phyloP scores from a whole-genome alignment of 2,888 invertebrate species.

The Crematogaster levior region DNA sequence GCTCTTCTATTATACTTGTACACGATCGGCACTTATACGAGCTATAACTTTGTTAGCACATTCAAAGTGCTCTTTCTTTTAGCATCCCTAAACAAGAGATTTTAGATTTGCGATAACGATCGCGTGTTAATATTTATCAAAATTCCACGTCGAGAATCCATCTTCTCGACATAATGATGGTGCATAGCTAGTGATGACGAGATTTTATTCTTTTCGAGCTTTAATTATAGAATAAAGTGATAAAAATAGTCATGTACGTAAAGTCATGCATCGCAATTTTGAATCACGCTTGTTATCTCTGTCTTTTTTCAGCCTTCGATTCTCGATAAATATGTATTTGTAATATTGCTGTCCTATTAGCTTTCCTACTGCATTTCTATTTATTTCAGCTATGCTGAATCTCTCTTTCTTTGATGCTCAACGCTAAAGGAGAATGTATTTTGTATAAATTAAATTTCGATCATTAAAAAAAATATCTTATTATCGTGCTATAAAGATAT shows the following conservation, averaged over 20 bases:
- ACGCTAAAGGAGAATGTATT: not conserved
- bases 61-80: not conserved
- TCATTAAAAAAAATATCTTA: not conserved
- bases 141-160: not conserved
- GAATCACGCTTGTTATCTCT: slow-evolving; percentile 8
- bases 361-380: slow-evolving; percentile 1
- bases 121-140: slow-evolving; percentile 27
- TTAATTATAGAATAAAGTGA: not conserved
- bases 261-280: not conserved
- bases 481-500: not conserved
- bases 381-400: slow-evolving; percentile 10
- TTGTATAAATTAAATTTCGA: not conserved
- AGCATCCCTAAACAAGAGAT: not conserved
- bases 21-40: not conserved
- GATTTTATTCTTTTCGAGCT: not conserved
- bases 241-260: not conserved
- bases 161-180: not conserved
- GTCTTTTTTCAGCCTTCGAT: not conserved
- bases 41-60: not conserved
- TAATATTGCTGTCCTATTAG: slow-evolving; percentile 1
- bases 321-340: slow-evolving; percentile 1
- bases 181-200: not conserved
- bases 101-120: slow-evolving; percentile 2
- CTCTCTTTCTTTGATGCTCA: not conserved
- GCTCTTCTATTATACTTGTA: slow-evolving; percentile 2